Percentiles rank a stretch among this genome's conserved stretches.
Conservation (phyloP, 2,113 vertebrate species). For the Cichladusa arquata region DNA sequence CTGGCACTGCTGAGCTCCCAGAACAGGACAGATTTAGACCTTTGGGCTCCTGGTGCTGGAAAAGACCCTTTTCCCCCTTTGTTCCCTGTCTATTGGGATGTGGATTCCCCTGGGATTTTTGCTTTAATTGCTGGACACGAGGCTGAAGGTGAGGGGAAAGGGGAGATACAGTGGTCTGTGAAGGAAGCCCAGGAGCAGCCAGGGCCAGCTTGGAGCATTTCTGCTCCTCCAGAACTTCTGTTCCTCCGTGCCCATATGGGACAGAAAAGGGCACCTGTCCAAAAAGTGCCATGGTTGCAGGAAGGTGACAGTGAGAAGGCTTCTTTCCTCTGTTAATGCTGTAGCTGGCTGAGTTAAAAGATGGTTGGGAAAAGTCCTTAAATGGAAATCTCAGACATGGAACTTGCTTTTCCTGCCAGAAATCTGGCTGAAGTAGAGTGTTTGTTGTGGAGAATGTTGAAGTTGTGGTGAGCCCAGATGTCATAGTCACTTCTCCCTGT, state of each 20-base stretch:
- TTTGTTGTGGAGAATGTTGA: neutral
- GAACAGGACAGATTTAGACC: no score
- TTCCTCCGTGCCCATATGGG: neutral
- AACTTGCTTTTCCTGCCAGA: neutral
- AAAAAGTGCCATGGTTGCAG: neutral
- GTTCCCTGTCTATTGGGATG: neutral
- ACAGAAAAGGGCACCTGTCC: neutral
- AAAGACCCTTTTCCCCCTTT: neutral
- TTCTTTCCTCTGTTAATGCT: neutral
- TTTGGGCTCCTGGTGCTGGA: no score
- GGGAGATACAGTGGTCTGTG: neutral
- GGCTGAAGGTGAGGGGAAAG: neutral
- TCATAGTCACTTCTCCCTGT: neutral
- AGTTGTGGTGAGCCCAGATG: neutral
- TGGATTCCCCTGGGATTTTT: neutral
- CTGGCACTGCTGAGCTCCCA: neutral
- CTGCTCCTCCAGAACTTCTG: neutral
- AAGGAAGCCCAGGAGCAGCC: neutral
- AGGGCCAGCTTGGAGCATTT: neutral
- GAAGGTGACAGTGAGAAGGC: neutral
- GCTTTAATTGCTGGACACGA: neutral
- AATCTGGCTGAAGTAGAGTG: neutral
- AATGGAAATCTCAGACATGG: conserved; percentile 6
- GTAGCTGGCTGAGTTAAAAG: neutral
- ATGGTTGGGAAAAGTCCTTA: neutral